Evolutionary conservation across 2,888 invertebrate genomes (phyloP).

Genomic region (Agonopterix arenella): DNA sequence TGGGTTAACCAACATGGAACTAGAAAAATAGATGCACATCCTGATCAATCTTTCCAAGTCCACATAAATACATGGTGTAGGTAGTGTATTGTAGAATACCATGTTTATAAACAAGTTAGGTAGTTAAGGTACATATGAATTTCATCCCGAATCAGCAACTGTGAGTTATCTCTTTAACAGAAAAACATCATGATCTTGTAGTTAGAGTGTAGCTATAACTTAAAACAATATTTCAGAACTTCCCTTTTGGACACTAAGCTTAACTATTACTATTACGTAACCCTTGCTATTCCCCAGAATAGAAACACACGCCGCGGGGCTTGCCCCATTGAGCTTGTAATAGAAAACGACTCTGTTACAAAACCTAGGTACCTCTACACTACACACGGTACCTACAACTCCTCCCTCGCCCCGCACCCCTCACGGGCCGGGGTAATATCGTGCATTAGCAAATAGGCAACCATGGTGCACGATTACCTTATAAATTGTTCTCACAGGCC

Average conservation of each 20-base stretch:
- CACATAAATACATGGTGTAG: too few species aligned
- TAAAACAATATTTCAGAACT: not conserved
- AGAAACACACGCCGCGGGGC: conserved; percentile 51
- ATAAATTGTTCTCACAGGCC: conserved; percentile 38
- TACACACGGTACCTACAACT: conserved; percentile 16
- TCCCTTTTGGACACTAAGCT: conserved; percentile 4
- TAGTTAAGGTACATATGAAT: too few species aligned
- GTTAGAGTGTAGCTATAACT: too few species aligned
- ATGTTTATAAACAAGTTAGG: too few species aligned
- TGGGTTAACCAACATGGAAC: too few species aligned
- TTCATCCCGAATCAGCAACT: too few species aligned
- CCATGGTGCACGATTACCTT: conserved; percentile 43
- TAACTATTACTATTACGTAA: conserved; percentile 43
- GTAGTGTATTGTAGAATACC: too few species aligned
- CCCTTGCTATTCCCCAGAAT: conserved; percentile 48
- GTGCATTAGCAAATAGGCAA: conserved; percentile 46
- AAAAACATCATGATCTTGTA: too few species aligned
- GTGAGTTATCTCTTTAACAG: too few species aligned
- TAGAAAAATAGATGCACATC: too few species aligned
- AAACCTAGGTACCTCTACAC: conserved; percentile 24
- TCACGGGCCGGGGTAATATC: conserved; percentile 29
- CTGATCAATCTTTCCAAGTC: too few species aligned
- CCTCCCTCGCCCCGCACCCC: conserved; percentile 31
- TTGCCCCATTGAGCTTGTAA: conserved; percentile 52
- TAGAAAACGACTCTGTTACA: conserved; percentile 43